These are phyloP conservation scores for Drosophila pegasa DNA, from an alignment of 2,888 invertebrate species.

Conservation along the genomic window DNA sequence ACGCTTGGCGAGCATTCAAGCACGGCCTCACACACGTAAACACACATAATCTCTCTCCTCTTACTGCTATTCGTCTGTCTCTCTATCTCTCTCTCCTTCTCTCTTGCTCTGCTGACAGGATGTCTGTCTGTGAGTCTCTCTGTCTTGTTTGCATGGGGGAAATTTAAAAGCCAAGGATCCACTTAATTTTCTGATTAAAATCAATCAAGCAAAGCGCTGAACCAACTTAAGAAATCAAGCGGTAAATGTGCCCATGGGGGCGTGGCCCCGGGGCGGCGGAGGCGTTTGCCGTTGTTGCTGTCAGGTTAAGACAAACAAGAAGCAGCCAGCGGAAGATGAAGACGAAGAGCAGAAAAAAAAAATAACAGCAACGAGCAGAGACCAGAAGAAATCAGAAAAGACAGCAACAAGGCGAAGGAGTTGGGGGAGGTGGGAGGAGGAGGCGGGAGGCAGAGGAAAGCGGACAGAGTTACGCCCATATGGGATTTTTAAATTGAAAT, in stretches of 20 bases:
- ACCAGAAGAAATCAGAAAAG: conserved; percentile 25
- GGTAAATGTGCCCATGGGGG: conserved; percentile 21
- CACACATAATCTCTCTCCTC: conserved; percentile 7
- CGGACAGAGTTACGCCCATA: conserved; percentile 24
- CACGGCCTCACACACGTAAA: conserved; percentile 4
- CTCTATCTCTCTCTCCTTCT: neutral
- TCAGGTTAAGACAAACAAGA: conserved; percentile 45
- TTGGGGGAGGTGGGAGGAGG: neutral
- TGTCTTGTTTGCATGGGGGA: conserved; percentile 11
- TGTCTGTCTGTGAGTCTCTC: conserved; percentile 1
- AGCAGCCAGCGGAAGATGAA: conserved; percentile 9
- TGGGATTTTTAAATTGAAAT: conserved; percentile 66
- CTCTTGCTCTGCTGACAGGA: conserved; percentile 8
- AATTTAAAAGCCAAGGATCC: conserved; percentile 50
- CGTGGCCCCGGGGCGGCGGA: neutral
- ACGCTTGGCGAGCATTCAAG: neutral
- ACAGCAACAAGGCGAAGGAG: conserved; percentile 12
- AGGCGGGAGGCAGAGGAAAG: neutral
- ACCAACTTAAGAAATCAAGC: conserved; percentile 56
- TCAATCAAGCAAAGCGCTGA: conserved; percentile 71
- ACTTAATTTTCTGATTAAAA: conserved; percentile 82
- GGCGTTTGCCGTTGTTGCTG: conserved; percentile 15
- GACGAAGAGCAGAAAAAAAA: conserved; percentile 3
- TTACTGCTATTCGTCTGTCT: neutral
- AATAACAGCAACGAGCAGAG: conserved; percentile 23